These are phyloP conservation scores for Sebastes wilsoni DNA, from an alignment of 2,797 vertebrate species.

Conservation along the genomic window DNA sequence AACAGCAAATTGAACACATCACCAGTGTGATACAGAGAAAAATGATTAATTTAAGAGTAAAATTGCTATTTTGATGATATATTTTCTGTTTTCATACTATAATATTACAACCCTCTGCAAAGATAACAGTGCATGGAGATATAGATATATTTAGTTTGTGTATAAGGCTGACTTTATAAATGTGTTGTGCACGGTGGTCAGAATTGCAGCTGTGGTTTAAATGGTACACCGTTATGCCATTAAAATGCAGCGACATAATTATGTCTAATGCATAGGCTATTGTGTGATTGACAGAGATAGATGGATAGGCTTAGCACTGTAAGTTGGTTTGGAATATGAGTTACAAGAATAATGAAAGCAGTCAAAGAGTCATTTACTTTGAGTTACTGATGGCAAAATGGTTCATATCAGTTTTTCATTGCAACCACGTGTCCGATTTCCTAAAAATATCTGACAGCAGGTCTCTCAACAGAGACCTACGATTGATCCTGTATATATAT, in stretches of 20 bases:
- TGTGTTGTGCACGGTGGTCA: background rate
- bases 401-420: conserved; percentile 19
- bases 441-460: background rate
- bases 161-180: conserved; percentile 29
- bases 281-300: conserved; percentile 37
- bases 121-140: conserved; percentile 60
- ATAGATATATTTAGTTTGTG: conserved; percentile 64
- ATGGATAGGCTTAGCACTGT: conserved; percentile 22
- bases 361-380: conserved; percentile 28
- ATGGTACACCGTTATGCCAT: conserved; percentile 21
- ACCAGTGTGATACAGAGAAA: conserved; percentile 79
- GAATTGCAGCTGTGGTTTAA: conserved; percentile 20
- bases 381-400: conserved; percentile 15
- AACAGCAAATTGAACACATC: conserved; percentile 85
- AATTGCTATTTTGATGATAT: conserved; percentile 84
- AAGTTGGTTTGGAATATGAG: conserved; percentile 26
- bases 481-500: background rate
- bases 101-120: conserved; percentile 62
- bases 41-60: conserved; percentile 85
- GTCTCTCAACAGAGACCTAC: background rate
- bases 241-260: conserved; percentile 46
- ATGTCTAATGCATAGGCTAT: conserved; percentile 34
- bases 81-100: conserved; percentile 74
- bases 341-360: conserved; percentile 29
- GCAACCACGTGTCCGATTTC: background rate